Percentiles rank a stretch among this genome's conserved stretches.
Conservation (phyloP, 2,113 vertebrate species). For the Sylvietta virens region DNA sequence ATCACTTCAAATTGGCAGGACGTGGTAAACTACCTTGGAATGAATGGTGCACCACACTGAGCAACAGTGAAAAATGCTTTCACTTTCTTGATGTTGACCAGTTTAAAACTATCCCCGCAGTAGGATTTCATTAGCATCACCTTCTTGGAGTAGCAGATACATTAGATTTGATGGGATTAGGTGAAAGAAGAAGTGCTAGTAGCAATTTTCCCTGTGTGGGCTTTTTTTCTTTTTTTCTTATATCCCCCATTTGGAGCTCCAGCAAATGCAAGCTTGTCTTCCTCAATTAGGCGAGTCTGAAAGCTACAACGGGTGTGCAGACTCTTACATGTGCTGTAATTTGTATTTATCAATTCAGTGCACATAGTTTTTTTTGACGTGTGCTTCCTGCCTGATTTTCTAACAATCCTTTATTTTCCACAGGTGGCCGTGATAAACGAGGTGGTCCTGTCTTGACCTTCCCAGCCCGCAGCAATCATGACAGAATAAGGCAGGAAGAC, state of each 20-base stretch:
- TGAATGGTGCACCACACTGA: background rate
- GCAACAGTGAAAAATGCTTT: background rate
- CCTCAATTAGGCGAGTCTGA: background rate
- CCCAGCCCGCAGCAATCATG: conserved; percentile 95
- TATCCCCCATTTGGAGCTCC: background rate
- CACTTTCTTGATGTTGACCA: background rate
- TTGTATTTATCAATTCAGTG: conserved; percentile 10
- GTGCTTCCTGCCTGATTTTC: conserved; percentile 57
- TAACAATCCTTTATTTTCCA: conserved; percentile 45
- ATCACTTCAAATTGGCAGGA: fast-evolving
- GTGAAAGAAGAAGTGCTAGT: background rate
- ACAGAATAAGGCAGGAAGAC: conserved; percentile 98
- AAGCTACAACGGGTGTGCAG: background rate
- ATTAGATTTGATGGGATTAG: background rate
- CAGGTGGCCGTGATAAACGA: conserved; percentile 97
- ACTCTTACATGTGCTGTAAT: background rate
- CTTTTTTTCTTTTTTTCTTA: background rate
- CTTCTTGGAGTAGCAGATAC: background rate
- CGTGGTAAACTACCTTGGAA: background rate
- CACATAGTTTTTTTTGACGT: conserved; percentile 13
- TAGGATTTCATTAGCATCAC: background rate
- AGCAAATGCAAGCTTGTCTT: background rate
- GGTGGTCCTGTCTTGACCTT: conserved; percentile 97
- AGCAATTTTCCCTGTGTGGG: background rate
- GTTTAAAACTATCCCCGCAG: background rate